Evolutionary conservation across 2,888 invertebrate genomes (phyloP), one percentile per base, ranked within the genome.

Genomic region (Acronicta psi): DNA sequence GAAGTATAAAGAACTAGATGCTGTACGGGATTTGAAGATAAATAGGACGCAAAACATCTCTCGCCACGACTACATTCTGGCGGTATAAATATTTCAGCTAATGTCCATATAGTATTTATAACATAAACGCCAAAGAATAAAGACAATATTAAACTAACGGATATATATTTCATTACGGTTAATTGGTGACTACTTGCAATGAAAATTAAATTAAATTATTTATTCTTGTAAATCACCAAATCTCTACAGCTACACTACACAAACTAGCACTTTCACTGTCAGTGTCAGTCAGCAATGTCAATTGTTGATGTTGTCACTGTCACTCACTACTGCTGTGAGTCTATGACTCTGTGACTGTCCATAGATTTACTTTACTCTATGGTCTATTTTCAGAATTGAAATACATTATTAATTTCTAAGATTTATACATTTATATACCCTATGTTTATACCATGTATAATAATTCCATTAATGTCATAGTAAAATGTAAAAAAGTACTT

Each of bases 41-140:
- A 93, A 90, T 96, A 97, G 0, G 97, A 97, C 40, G 94, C 91
- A 74, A 96, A 95, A 91, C 98, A 98, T 73, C 87, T 85, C 74
- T 95, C 95, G 83, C 95, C 95, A 79, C 94, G 90, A 81, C 91
- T 94, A 86, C 98, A 98, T 69, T 95, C 89, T 20, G 97, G 96
- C 36, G 96, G 95, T 59, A 96, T 95, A 84, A 97, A 97, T 72
- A 97, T 95, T 84, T 96, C 95, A 54, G 96, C 95, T 85, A 97
- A 92, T 74, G 96, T 96, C 95, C 97, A 97, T 87, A 97, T 96
- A 53, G 97, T 96, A 85, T 97, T 95, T 36, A 95, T 87, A 59
- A 97, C 95, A 85, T 97, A 97, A 13, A 94, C 94, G 42, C 96
- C 85, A 90, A 97, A 97, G 73, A 96, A 85, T 79, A 95, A 90